Conservation (phyloP, 2,113 vertebrate genomes). For the Proterorhinus semilunaris region DNA sequence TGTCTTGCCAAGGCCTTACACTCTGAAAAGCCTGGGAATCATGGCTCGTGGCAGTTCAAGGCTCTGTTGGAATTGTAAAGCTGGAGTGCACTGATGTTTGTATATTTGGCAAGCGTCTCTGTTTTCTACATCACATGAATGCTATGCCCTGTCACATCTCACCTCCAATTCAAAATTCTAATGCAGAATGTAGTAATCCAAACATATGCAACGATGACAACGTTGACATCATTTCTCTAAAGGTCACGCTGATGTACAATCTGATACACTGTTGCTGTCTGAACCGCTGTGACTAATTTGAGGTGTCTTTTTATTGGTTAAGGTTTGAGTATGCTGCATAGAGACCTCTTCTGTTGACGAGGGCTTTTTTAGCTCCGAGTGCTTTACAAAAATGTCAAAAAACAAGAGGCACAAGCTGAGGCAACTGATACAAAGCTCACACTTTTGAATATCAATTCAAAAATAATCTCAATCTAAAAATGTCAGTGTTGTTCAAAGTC, state of each 20-base stretch:
- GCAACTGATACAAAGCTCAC: constrained; percentile 15
- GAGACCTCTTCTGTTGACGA: constrained; percentile 28
- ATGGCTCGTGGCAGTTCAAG: constrained; percentile 41
- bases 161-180: constrained; percentile 42
- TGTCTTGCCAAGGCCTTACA: constrained; percentile 55
- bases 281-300: constrained; percentile 42
- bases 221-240: constrained; percentile 36
- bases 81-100: constrained; percentile 59
- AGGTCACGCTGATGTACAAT: constrained; percentile 67
- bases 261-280: constrained; percentile 40
- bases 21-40: constrained; percentile 50
- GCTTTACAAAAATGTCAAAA: constrained; percentile 39
- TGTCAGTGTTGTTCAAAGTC: constrained; percentile 21
- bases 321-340: constrained; percentile 51
- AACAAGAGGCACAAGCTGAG: constrained; percentile 25
- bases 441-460: constrained; percentile 19
- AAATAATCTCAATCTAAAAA: constrained; percentile 6
- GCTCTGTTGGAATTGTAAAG: constrained; percentile 43
- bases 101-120: constrained; percentile 48
- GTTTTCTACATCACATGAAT: constrained; percentile 57
- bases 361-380: constrained; percentile 30
- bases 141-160: constrained; percentile 48
- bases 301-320: constrained; percentile 32
- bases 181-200: constrained; percentile 40
- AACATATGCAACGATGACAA: constrained; percentile 54